phyloP scores from a whole-genome alignment of 2,888 invertebrate genomes.

The Agrenia bidenticulata region DNA sequence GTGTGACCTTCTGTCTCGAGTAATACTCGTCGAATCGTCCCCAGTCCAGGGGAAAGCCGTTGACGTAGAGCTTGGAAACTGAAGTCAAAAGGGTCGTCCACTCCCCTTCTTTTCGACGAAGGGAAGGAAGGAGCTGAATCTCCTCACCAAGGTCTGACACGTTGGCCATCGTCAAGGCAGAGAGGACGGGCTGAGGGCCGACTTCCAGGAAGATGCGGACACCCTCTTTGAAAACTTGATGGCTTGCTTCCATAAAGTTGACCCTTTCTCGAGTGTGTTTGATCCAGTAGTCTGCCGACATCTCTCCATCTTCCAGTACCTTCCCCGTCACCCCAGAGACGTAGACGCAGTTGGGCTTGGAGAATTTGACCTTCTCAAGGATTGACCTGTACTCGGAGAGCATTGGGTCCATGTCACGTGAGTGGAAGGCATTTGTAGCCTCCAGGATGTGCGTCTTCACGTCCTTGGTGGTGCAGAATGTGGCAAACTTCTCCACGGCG shows the following conservation, averaged over 20 bases:
- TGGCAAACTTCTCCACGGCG: constrained; percentile 11
- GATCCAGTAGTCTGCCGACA: constrained; percentile 34
- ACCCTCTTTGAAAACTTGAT: constrained; percentile 22
- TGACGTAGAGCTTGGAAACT: constrained; percentile 32
- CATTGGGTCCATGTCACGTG: constrained; percentile 37
- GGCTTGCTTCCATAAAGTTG: constrained; percentile 27
- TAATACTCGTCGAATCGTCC: constrained; percentile 27
- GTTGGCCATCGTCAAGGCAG: constrained; percentile 30
- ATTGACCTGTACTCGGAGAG: constrained; percentile 14
- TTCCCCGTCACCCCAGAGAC: constrained; percentile 32
- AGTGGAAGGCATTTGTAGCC: constrained; percentile 40
- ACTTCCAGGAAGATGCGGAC: constrained; percentile 39
- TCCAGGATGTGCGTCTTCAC: constrained; percentile 25
- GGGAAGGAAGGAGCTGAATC: constrained; percentile 26
- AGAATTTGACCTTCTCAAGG: not conserved
- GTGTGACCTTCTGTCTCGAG: constrained; percentile 16
- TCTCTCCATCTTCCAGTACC: constrained; percentile 19
- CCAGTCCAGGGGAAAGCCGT: constrained; percentile 39
- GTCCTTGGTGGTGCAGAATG: constrained; percentile 16
- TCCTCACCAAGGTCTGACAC: constrained; percentile 16
- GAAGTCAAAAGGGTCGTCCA: constrained; percentile 31
- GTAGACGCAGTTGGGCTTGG: constrained; percentile 23
- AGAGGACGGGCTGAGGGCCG: constrained; percentile 42
- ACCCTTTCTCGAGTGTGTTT: constrained; percentile 34
- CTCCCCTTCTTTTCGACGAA: constrained; percentile 33